phyloP scores from a whole-genome alignment of 2,113 vertebrate species.

The Megaceryle torquata region DNA sequence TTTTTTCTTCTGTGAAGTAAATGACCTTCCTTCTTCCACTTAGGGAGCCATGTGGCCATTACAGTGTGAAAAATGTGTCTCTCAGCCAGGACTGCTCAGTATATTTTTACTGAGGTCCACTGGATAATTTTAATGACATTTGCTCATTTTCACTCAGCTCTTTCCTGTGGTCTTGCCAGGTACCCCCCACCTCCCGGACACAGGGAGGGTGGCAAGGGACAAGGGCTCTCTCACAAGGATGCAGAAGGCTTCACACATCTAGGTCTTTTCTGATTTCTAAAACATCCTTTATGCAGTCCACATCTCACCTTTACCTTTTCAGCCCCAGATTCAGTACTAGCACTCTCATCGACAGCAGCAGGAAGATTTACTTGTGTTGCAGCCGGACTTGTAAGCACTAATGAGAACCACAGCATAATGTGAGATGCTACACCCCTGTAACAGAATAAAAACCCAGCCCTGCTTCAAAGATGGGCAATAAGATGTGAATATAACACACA shows the following conservation, averaged over 20 bases:
- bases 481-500: accelerated
- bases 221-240: not conserved
- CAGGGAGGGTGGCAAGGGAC: not conserved
- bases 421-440: not conserved
- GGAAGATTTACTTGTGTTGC: not conserved
- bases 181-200: not conserved
- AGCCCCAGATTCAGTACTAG: not conserved
- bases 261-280: not conserved
- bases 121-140: slow-evolving; percentile 27
- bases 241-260: not conserved
- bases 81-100: slow-evolving; percentile 26
- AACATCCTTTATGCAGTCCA: not conserved
- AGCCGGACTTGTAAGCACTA: not conserved
- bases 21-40: slow-evolving; percentile 56
- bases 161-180: not conserved
- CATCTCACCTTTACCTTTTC: not conserved
- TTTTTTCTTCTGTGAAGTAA: slow-evolving; percentile 49
- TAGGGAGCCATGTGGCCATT: slow-evolving; percentile 32
- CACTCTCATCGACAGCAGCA: accelerated
- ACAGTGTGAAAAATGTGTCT: slow-evolving; percentile 50
- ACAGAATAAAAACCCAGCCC: not conserved
- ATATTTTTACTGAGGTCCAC: slow-evolving; percentile 22
- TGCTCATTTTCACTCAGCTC: slow-evolving; percentile 24
- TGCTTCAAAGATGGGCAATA: not conserved
- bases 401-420: not conserved